Base-by-base conservation (phyloP, 2,888 invertebrate genomes). In the Nysson spinosus region DNA sequence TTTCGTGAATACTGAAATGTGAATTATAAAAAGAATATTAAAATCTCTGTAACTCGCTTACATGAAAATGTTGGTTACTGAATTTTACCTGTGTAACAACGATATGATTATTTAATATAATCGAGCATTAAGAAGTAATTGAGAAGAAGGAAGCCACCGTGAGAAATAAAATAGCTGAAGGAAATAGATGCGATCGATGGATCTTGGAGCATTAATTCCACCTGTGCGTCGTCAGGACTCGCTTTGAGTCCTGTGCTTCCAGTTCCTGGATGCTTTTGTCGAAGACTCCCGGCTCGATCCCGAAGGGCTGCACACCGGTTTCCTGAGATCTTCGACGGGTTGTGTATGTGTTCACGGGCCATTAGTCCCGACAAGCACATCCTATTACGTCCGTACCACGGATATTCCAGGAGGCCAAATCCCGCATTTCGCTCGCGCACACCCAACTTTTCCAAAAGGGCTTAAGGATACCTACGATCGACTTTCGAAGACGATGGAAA, bases 311-410 rank as follows among this genome's bases (percentile, higher is more conserved):
- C 22, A 17, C 26, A n/a, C n/a, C n/a, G n/a, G n/a, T n/a, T 16
- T 24, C 22, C 12, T 24, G 19, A 32, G 52, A 57, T 44, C 39
- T 22, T 35, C 40, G 0, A 4, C 19, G 35, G 30, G 28, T 42
- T 47, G 52, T 71, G 49, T 66, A 52, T 52, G 72, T 49, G 62
- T 63, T 72, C 63, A 72, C 67, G 57, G 67, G 24, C 63, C 67
- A 71, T 71, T 71, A 67, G 72, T 50, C 56, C 49, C 49, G 52
- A 52, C 67, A 63, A 71, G 67, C 58, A 34, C 55, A 60, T 72
- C 63, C 63, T 71, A 62, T 67, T 62, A 66, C 37, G 37, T 30
- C 44, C 14, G 44, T 60, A 17, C 28, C 42, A 32, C 49, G 39
- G 34, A 51, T 47, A 52, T 35, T 43, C 22, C 56, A 30, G 28